Evolutionary conservation across 1,140 invertebrate genomes (phyloP).

Genomic region (Aphis gossypii): DNA sequence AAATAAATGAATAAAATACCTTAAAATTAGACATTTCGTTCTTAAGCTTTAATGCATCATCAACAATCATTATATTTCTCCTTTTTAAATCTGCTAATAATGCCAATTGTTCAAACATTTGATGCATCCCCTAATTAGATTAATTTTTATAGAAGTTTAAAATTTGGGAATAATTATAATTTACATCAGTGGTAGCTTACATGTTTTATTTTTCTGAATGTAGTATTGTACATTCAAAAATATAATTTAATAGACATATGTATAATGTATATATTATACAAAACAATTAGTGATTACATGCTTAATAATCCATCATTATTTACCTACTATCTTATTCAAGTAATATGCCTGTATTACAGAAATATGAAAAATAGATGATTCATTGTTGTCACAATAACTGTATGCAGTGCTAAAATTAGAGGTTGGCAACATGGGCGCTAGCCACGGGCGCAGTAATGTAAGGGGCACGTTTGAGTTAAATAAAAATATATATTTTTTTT

Average conservation of each 20-base stretch:
- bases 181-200: neutral
- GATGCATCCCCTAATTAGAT: constrained; percentile 69
- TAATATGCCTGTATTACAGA: constrained; percentile 47
- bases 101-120: constrained; percentile 75
- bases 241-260: neutral
- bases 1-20: constrained; percentile 64
- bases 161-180: neutral
- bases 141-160: neutral
- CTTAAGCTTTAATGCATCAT: constrained; percentile 70
- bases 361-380: no score
- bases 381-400: no score
- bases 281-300: neutral
- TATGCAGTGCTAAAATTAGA: no score
- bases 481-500: no score
- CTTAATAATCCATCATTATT: neutral
- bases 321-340: neutral
- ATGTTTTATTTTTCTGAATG: neutral
- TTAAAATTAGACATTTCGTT: constrained; percentile 74
- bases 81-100: constrained; percentile 72
- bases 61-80: constrained; percentile 69
- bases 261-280: neutral
- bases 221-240: neutral
- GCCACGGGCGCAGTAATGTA: no score
- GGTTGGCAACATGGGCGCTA: no score
- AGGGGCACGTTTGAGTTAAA: no score